Evolutionary conservation across 1,140 invertebrate genomes (phyloP), one percentile per base, ranked within the genome.

Genomic region (Ptiloglossa arizonensis): DNA sequence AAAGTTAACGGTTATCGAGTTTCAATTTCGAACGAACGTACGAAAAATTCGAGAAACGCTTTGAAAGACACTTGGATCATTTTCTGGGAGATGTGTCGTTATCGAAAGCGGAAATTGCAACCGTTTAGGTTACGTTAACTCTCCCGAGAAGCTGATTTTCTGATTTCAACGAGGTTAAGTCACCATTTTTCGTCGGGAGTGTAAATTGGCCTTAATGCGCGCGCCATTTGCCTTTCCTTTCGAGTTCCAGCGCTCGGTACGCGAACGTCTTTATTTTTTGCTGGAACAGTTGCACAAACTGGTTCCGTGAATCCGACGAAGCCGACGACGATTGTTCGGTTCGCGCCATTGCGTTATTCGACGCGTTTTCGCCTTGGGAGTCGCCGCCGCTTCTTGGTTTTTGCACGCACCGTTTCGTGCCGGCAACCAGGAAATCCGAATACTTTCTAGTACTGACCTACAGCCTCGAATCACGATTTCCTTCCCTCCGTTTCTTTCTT

Each of bases 381-480:
- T 82, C 67, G 73, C 78, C 77, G 83, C 71, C 67, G 73, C 78
- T 74, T 82, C 71, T 87, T 81, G 81, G 74, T 83, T 78, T 79
- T 78, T 69, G 67, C 73, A 78, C 64, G 82, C 84, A 71, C 76
- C 67, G 81, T 82, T 82, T 80, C 66, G 63, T 68, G 56, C 64
- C 62, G 48, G 62, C 48, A 78, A 67, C 69, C 69, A 81, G 84
- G 87, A 87, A 83, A 86, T 82, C 68, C 75, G 64, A 82, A 79
- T 87, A 86, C 79, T 87, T 89, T 89, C 85, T 89, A 88, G 60
- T 62, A 80, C 69, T 86, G 80, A 88, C 80, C 86, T 81, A 88
- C 74, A 85, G 54, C 29, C 38, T 27, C 8, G 17, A 19, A 74
- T 60, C 66, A 27, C 19, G 32, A 22, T 54, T 81, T 41, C 44